Conservation (phyloP, 2,797 vertebrate genomes). For the Propithecus deckenii region DNA sequence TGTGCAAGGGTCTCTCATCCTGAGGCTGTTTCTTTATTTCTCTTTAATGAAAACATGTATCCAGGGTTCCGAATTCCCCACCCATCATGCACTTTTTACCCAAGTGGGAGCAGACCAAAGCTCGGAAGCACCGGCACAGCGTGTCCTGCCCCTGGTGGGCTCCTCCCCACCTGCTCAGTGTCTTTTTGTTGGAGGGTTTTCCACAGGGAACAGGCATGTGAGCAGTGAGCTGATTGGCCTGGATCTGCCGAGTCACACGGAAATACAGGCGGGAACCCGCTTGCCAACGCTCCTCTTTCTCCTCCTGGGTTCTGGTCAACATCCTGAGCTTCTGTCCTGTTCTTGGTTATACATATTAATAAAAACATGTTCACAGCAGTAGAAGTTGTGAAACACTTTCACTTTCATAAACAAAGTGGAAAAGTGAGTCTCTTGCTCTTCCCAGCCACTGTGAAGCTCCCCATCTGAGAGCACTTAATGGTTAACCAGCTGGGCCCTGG, state of each 20-base stretch:
- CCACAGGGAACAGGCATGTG: background rate
- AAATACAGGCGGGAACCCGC: background rate
- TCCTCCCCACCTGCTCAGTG: background rate
- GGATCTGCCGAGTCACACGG: background rate
- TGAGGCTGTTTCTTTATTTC: background rate
- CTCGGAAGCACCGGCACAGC: background rate
- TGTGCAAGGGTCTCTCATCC: fast-evolving
- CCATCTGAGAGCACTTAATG: background rate
- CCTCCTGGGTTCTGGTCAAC: background rate
- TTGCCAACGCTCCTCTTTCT: fast-evolving
- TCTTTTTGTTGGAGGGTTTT: background rate
- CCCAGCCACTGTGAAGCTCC: background rate
- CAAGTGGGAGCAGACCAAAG: background rate
- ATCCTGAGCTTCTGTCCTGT: background rate
- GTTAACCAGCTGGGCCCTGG: background rate
- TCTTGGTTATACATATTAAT: background rate
- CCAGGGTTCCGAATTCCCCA: background rate
- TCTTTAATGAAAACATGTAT: background rate
- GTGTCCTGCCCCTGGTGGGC: fast-evolving
- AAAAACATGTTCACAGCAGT: background rate
- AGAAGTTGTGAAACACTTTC: background rate
- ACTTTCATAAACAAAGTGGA: background rate
- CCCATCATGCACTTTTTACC: background rate
- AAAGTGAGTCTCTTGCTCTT: background rate
- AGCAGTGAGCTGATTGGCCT: background rate